phyloP scores from a whole-genome alignment of 2,113 vertebrate species.

The Alces alces region DNA sequence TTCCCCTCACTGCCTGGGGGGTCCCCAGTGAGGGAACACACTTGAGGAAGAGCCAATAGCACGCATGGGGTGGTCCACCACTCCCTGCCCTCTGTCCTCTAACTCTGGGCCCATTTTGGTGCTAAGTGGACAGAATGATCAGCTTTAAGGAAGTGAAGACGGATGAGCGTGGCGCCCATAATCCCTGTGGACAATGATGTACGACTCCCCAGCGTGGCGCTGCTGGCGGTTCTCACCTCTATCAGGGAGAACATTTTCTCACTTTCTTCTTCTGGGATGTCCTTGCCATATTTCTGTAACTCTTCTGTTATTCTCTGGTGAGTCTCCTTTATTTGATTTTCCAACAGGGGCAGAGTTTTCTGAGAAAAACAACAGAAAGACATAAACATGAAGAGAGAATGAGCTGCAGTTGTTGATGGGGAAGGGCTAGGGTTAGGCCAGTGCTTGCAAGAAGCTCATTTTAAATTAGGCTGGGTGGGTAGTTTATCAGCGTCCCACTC shows the following conservation, averaged over 20 bases:
- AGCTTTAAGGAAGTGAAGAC: not conserved
- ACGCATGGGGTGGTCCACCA: not conserved
- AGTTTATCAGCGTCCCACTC: not conserved
- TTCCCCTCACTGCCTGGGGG: not conserved
- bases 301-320: slow-evolving; percentile 54
- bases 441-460: not conserved
- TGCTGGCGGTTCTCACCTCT: slow-evolving; percentile 57
- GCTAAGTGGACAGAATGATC: accelerated
- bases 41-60: not conserved
- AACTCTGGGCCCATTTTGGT: accelerated
- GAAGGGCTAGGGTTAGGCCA: not conserved
- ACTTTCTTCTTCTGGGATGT: not conserved
- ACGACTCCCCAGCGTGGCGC: accelerated
- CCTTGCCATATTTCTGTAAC: slow-evolving; percentile 38
- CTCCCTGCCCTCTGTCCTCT: too few species aligned
- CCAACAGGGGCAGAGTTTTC: slow-evolving; percentile 76
- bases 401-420: accelerated
- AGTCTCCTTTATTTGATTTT: slow-evolving; percentile 62
- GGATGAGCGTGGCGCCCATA: accelerated
- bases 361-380: slow-evolving; percentile 7
- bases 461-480: not conserved
- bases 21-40: not conserved
- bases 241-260: slow-evolving; percentile 73
- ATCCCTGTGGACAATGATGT: accelerated
- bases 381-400: accelerated